phyloP scores from a whole-genome alignment of 2,113 vertebrate species.

The Acrocephalus arundinaceus region DNA sequence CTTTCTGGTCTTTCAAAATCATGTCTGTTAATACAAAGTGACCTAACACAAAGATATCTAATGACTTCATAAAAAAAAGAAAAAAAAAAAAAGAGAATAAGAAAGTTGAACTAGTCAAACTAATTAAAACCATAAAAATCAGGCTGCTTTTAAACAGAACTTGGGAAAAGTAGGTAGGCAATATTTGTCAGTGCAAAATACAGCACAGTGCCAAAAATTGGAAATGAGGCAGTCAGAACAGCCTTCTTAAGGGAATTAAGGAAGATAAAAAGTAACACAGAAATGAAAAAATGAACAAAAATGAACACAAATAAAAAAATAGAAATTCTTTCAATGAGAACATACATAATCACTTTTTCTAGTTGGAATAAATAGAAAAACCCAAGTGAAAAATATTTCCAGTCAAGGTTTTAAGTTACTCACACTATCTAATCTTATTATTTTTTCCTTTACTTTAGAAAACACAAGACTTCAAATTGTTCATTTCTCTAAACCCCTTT shows the following conservation, averaged over 20 bases:
- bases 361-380: not conserved
- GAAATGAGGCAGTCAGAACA: not conserved
- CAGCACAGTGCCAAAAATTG: not conserved
- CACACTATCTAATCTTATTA: not conserved
- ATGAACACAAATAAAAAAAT: not conserved
- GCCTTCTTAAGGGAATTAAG: not conserved
- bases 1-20: not conserved
- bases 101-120: not conserved
- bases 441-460: not conserved
- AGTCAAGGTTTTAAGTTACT: not conserved
- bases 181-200: not conserved
- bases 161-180: not conserved
- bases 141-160: not conserved
- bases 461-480: fast-evolving
- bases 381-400: not conserved
- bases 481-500: not conserved
- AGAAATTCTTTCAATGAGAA: not conserved
- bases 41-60: not conserved
- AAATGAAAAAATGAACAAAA: not conserved
- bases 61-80: not conserved
- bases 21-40: not conserved
- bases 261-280: not conserved
- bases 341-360: not conserved
- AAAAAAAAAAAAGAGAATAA: too few species aligned
- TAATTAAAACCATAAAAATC: not conserved